Base-by-base conservation (phyloP, 2,888 invertebrate genomes). In the Trachelus troglodyta region DNA sequence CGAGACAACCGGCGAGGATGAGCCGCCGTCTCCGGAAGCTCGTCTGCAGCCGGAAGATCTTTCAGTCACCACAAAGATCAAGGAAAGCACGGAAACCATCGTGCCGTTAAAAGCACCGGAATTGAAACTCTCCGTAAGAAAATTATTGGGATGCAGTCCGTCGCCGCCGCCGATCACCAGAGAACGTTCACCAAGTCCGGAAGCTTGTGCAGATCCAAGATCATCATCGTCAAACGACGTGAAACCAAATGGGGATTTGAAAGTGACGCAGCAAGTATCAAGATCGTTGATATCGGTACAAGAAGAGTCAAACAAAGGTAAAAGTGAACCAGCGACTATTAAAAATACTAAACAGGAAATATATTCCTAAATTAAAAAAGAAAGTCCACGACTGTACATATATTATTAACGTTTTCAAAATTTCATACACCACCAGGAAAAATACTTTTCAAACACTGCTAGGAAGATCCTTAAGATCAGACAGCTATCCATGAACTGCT, bases 11-110 rank as follows among this genome's bases (percentile, higher is more conserved):
- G 82, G 82, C 23, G 79, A 81, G 75, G 81, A 85, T 77, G 82
- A 86, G 73, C 81, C 87, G 23, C 84, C 85, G 79, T 89, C 90
- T 56, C 88, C 89, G 77, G 89, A 90, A 79, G 81, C 81, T 0
- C 87, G 89, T 1, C 80, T 89, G 11, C 89, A 90, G 78, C 90
- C 90, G 76, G 90, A 90, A 80, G 90, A 90, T 56, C 85, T 90
- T 31, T 90, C 90, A 30, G 84, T 90, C 69, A 79, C 89, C 73
- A 83, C 88, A 23, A 87, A 87, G 78, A 79, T 81, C 73, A 84
- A 86, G 79, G 79, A 81, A 75, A 77, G 75, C 73, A 73, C 1
- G 37, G 34, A 34, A 12, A 12, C 1, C 71, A 23, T 34, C 33
- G 71, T 15, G 71, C 71, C 34, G 71, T 33, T 85, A 1, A 90